A percentile compares a stretch with the other conserved stretches of the same genome.
Conservation (phyloP, 2,888 invertebrate genomes). For the Gari tellinella region DNA sequence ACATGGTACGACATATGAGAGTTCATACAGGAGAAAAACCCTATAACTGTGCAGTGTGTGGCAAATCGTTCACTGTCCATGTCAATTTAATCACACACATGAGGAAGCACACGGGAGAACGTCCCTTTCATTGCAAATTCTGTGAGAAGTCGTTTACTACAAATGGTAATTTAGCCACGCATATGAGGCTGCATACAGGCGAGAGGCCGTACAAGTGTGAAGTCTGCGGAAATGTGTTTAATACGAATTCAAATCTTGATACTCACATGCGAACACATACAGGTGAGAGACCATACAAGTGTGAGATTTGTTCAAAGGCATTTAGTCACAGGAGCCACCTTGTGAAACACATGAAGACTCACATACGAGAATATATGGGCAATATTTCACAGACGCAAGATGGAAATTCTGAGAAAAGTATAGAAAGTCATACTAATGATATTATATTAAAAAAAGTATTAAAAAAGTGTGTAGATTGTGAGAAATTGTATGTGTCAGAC, state of each 20-base stretch:
- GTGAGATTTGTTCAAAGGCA: conserved; percentile 1
- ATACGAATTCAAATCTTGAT: background rate
- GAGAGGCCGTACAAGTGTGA: conserved; percentile 28
- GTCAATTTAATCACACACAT: conserved; percentile 9
- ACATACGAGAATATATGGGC: background rate
- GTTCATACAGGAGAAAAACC: conserved; percentile 13
- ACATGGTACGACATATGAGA: conserved; percentile 4
- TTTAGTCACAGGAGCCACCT: conserved; percentile 9
- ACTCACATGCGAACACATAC: conserved; percentile 15
- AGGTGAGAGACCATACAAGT: conserved; percentile 8
- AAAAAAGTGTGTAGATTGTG: too few species aligned
- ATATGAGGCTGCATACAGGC: conserved; percentile 33
- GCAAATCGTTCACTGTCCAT: background rate
- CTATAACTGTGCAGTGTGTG: conserved; percentile 4
- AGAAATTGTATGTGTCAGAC: too few species aligned
- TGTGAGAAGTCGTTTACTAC: conserved; percentile 10
- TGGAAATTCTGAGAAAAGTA: too few species aligned
- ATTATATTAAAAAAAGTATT: too few species aligned
- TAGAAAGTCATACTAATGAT: too few species aligned
- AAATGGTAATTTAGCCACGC: conserved; percentile 8
- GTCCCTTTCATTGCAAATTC: conserved; percentile 4
- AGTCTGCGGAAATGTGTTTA: conserved; percentile 11
- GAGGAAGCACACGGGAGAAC: conserved; percentile 12
- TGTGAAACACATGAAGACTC: conserved; percentile 8
- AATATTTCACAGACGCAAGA: too few species aligned